Base-by-base conservation (phyloP, 2,888 invertebrate genomes). In the Hypolimnas misippus region DNA sequence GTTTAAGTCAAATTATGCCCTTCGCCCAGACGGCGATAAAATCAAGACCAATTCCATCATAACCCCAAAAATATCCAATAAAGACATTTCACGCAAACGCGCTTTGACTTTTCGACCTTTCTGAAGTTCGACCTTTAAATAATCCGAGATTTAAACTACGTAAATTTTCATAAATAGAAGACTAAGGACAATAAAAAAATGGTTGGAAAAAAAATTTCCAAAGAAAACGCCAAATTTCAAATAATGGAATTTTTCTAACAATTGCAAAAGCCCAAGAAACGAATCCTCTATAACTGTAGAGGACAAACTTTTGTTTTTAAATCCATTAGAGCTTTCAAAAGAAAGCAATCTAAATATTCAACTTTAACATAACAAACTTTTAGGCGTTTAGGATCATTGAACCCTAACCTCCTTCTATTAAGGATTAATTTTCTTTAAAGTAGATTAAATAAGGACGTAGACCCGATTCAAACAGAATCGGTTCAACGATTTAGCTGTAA, bases 41-140 rank as follows among this genome's bases (percentile, higher is more conserved):
- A 57, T 56, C 31, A 54, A 46, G 53, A 35, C 35, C 1, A 50
- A 63, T 54, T 50, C 31, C 19, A 46, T 53, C 31, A 63, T 49
- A 46, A 52, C 49, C 35, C 40, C 17, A 33, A 57, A 62, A 55
- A 38, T 42, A 60, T 21, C 50, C 12, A 44, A 49, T 50, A 38
- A 59, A 57, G 29, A 19, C 42, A 53, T 53, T 62, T 46, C 57
- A 59, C 53, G 59, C 57, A 29, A 63, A 60, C 59, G 53, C 53
- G 49, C 63, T 46, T 50, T 44, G 42, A 25, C 57, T 53, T 56
- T 44, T 33, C 29, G 60, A 63, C 57, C 66, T 66, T 53, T 25
- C 19, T 50, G 19, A 46, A 50, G 42, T 65, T 40, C 57, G 57
- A 62, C 63, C 52, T 65, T 53, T 16, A 35, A 16, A 7, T 29